Percentiles rank a stretch among this genome's conserved stretches.
Evolutionary conservation across 1,140 invertebrate species (phyloP).

Genomic region (Ericerus pela): DNA sequence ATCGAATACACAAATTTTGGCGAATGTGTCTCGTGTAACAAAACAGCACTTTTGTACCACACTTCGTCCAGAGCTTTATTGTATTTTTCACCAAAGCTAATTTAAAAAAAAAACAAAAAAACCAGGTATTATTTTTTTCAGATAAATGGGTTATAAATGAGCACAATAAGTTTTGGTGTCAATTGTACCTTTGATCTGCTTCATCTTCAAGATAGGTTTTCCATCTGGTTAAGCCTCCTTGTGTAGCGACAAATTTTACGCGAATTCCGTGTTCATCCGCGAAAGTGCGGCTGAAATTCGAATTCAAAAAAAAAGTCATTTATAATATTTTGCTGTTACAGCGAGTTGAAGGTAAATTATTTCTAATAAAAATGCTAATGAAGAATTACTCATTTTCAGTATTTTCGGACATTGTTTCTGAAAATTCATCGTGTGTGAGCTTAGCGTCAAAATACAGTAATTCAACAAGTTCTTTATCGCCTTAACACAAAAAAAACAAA

Average conservation of each 20-base stretch:
- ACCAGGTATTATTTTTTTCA: not conserved
- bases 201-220: slow-evolving; percentile 40
- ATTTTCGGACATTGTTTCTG: slow-evolving; percentile 36
- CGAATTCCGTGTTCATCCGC: slow-evolving; percentile 36
- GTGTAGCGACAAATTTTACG: slow-evolving; percentile 67
- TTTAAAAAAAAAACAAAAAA: slow-evolving; percentile 26
- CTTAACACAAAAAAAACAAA: too few relatives aligned
- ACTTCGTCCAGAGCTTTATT: slow-evolving; percentile 70
- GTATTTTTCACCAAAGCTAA: slow-evolving; percentile 62
- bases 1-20: slow-evolving; percentile 64
- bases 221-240: slow-evolving; percentile 76
- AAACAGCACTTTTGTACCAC: slow-evolving; percentile 82
- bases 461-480: slow-evolving; percentile 64
- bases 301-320: not conserved
- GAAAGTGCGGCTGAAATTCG: not conserved
- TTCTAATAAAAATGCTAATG: not conserved
- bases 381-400: slow-evolving; percentile 27
- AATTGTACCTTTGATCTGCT: slow-evolving; percentile 5
- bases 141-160: not conserved
- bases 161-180: not conserved
- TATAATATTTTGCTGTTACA: not conserved
- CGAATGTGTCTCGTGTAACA: slow-evolving; percentile 60
- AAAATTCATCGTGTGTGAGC: slow-evolving; percentile 49
- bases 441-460: slow-evolving; percentile 75
- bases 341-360: not conserved